phyloP scores from a whole-genome alignment of 1,140 invertebrate genomes.

The Pogonognathellus flavescens region DNA sequence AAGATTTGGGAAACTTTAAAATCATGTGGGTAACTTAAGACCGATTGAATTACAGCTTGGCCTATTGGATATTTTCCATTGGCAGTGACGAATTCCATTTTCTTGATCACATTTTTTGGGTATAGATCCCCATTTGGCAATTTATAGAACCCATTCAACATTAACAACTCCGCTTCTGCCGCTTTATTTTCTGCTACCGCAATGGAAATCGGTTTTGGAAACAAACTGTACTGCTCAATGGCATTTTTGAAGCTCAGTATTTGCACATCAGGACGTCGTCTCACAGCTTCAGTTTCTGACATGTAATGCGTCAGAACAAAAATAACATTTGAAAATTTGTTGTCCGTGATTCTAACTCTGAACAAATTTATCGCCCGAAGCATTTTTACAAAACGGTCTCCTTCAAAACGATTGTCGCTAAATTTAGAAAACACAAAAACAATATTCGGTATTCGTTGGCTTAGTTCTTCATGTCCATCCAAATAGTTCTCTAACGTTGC shows the following conservation, averaged over 20 bases:
- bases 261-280: background rate
- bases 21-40: background rate
- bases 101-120: background rate
- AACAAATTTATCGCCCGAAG: background rate
- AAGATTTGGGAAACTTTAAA: background rate
- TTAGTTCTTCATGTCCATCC: background rate
- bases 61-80: background rate
- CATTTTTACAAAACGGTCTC: slow-evolving; percentile 2
- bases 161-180: background rate
- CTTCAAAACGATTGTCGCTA: background rate
- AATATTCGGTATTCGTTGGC: background rate
- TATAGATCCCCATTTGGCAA: background rate
- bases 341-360: background rate
- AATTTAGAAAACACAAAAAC: background rate
- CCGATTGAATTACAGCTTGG: background rate
- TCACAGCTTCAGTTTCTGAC: background rate
- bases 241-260: background rate
- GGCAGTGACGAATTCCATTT: background rate
- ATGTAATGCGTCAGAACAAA: background rate
- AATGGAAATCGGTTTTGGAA: too few relatives aligned
- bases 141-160: background rate
- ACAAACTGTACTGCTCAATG: background rate
- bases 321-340: background rate
- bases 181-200: too few relatives aligned
- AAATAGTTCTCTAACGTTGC: background rate